A percentile compares a stretch with the other conserved stretches of the same genome.
Conservation (phyloP, 2,113 vertebrate genomes). For the Cyprinodon tularosa region DNA sequence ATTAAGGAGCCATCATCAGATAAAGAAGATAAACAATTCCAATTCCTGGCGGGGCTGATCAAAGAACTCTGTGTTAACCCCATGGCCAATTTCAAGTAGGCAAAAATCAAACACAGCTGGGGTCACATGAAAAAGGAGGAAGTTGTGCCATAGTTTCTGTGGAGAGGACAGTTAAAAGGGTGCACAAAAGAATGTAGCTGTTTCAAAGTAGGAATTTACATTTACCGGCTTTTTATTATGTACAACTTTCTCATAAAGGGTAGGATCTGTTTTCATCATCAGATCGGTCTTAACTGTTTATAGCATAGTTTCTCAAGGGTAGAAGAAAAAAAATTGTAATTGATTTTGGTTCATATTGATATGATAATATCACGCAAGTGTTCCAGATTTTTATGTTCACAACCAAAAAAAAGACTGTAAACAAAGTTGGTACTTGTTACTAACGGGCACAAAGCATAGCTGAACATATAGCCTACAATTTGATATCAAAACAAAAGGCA, state of each 20-base stretch:
- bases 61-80: conserved; percentile 76
- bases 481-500: too few relatives aligned
- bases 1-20: conserved; percentile 79
- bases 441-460: too few relatives aligned
- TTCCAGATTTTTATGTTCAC: background rate
- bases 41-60: conserved; percentile 78
- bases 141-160: conserved; percentile 52
- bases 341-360: too few relatives aligned
- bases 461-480: too few relatives aligned
- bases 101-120: conserved; percentile 80
- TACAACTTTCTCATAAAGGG: background rate
- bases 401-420: background rate
- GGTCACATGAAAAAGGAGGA: conserved; percentile 64
- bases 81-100: conserved; percentile 74
- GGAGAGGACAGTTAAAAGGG: conserved; percentile 40
- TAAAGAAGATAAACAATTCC: conserved; percentile 81
- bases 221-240: background rate
- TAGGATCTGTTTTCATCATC: background rate
- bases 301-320: background rate
- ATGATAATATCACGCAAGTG: too few relatives aligned
- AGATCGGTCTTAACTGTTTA: background rate
- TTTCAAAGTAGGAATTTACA: conserved; percentile 14
- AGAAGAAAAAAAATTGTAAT: too few relatives aligned
- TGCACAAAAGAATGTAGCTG: conserved; percentile 18
- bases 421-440: too few relatives aligned